phyloP scores from a whole-genome alignment of 2,113 vertebrate species.

The Catharus fuscescens region DNA sequence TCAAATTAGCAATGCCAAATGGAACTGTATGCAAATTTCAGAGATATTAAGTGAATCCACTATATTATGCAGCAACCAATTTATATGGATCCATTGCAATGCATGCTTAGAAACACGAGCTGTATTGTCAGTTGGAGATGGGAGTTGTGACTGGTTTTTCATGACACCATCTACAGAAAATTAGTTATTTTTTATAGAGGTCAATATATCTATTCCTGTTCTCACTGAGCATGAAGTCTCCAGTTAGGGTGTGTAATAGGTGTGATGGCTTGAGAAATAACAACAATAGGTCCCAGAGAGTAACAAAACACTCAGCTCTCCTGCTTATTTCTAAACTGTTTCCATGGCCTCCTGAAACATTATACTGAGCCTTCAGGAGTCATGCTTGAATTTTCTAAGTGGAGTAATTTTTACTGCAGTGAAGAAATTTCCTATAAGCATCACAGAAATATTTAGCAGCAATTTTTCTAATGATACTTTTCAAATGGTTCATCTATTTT shows the following conservation, averaged over 20 bases:
- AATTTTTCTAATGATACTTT: conserved; percentile 25
- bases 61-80: not conserved
- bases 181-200: conserved; percentile 20
- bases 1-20: not conserved
- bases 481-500: not conserved
- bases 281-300: conserved; percentile 28
- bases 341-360: conserved; percentile 10
- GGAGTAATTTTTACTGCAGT: not conserved
- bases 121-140: conserved; percentile 10
- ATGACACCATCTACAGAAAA: conserved; percentile 7
- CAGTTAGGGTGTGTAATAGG: conserved; percentile 30
- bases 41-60: not conserved
- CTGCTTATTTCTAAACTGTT: not conserved
- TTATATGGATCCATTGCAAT: not conserved
- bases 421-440: not conserved
- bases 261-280: not conserved
- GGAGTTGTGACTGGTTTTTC: conserved; percentile 34
- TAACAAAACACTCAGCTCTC: not conserved
- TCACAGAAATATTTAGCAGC: not conserved
- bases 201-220: not conserved
- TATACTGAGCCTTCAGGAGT: not conserved
- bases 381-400: not conserved
- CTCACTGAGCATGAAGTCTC: conserved; percentile 3
- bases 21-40: not conserved
- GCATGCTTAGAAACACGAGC: not conserved